Base-by-base conservation (phyloP, 2,888 invertebrate species). In the Hydropsyche betteni region DNA sequence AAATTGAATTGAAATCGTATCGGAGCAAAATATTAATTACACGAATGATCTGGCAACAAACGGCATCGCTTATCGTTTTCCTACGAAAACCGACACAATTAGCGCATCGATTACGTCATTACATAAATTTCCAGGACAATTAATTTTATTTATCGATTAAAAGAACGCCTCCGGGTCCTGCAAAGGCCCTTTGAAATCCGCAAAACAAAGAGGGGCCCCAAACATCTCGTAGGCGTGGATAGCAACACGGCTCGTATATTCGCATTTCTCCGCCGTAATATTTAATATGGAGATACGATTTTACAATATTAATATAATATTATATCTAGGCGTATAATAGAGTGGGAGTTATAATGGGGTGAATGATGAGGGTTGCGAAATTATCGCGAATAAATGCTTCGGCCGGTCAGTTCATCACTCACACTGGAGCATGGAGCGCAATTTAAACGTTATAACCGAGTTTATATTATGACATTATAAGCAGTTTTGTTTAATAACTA, bases 351-450 rank as follows among this genome's bases (percentile, higher is more conserved):
- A 64, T 64, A 64, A 64, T 64, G 34, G 34, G 34, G 64, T 34
- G 64, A 64, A 64, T 64, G 64, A 64, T 64, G 64, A 64, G 64
- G 64, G 64, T 64, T 64, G 64, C 64, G 36, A 64, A 64, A 64
- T 64, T 64, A 64, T 64, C 64, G 34, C 33, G 34, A 64, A 64
- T 64, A 33, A 64, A 64, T 64, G 64, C 36, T 64, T 36, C 34
- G 64, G 34, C 64, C 64, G 64, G 64, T 64, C 64, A 64, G 64
- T 34, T 64, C 64, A 64, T 64, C 64, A 64, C 64, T 64, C 64
- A 64, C 34, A 4, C 64, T 24, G 24, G 5, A 24, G n/a, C n/a
- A 36, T 34, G 16, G 58, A 44, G 10, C 6, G 10, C 44, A 10
- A 44, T 44, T 44, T 44, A 44, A 44, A 44, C 44, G 24, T 24